These are phyloP conservation scores for Cotesia chilonis DNA, from an alignment of 1,140 invertebrate species.

Conservation along the genomic window DNA sequence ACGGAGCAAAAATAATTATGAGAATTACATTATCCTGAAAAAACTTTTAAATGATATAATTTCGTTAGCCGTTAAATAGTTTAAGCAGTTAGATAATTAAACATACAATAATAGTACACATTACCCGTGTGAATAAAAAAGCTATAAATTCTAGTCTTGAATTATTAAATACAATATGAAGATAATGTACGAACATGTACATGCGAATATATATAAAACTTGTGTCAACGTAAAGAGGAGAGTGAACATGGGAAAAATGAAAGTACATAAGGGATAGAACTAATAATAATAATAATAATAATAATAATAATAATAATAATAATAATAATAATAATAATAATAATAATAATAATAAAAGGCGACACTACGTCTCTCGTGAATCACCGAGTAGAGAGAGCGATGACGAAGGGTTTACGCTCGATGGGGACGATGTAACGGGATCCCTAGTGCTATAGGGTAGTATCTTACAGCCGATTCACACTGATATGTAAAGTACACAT, in stretches of 20 bases:
- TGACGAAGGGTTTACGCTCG: conserved; percentile 37
- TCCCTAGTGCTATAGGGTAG: conserved; percentile 25
- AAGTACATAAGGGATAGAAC: neutral
- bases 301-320: conserved; percentile 14
- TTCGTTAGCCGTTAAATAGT: no score
- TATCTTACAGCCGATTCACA: conserved; percentile 9
- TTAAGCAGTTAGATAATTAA: no score
- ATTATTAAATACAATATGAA: neutral
- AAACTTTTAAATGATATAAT: no score
- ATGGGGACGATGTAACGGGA: conserved; percentile 34
- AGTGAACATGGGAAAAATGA: conserved; percentile 4
- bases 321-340: conserved; percentile 10
- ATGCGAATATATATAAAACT: no score
- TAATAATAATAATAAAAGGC: conserved; percentile 24
- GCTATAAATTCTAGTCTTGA: no score
- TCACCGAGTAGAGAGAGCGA: conserved; percentile 23
- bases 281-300: conserved; percentile 10
- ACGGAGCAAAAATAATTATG: no score
- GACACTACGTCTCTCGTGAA: conserved; percentile 31
- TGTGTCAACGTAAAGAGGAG: neutral
- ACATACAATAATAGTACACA: no score
- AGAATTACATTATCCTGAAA: no score
- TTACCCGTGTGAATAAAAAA: no score
- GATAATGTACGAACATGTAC: conserved; percentile 1
- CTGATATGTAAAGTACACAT: conserved; percentile 3